phyloP scores from a whole-genome alignment of 2,797 vertebrate genomes.

The Choloepus didactylus region DNA sequence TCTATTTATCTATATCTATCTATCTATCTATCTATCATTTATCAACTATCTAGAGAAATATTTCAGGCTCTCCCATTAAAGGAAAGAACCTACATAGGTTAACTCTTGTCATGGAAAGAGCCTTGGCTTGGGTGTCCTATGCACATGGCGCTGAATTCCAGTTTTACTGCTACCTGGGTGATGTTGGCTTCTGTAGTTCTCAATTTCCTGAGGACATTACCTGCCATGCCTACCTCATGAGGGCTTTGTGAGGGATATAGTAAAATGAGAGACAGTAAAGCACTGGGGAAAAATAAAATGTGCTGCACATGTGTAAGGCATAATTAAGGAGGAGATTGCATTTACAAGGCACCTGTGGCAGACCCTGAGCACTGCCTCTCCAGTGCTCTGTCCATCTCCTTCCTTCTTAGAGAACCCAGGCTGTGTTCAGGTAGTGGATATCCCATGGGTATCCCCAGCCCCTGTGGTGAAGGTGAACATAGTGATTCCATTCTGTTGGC shows the following conservation, averaged over 20 bases:
- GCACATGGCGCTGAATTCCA: accelerated
- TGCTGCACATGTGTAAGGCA: neutral
- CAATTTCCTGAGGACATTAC: neutral
- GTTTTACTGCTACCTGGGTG: neutral
- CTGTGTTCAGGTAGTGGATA: neutral
- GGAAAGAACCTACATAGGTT: neutral
- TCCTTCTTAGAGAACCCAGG: neutral
- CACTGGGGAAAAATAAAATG: no score
- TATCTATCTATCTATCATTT: no score
- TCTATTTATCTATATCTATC: neutral
- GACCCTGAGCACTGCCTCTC: neutral
- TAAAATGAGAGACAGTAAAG: neutral
- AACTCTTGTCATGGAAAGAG: neutral
- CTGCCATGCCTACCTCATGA: no score
- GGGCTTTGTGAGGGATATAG: neutral
- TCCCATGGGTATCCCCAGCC: neutral
- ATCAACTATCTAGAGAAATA: no score
- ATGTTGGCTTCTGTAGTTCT: neutral
- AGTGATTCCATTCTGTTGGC: neutral
- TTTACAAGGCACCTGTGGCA: neutral
- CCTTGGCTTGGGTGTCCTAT: no score
- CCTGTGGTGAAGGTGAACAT: neutral
- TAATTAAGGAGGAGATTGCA: neutral
- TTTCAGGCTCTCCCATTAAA: neutral
- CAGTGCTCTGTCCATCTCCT: neutral